Evolutionary conservation across 2,797 vertebrate species (phyloP), one percentile per base, ranked within the genome.

Genomic region (Chrosomus eos): DNA sequence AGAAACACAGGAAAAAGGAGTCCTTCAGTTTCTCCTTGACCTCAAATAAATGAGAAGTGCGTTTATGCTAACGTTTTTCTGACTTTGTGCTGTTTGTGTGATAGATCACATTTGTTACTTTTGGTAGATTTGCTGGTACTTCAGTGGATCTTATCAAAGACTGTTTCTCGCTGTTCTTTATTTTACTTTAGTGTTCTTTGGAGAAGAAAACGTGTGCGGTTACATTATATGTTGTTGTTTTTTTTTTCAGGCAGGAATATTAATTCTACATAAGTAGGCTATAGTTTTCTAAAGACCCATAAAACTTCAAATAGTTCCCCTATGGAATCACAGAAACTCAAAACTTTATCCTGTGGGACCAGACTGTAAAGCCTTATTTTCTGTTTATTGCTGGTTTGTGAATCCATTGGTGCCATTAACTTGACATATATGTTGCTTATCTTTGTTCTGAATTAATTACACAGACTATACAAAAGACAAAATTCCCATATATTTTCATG

Each of bases 1-100:
- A 70, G 71, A 85, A 83, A 89, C 80, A 79, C 73, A 53, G 72
- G 81, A 80, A 88, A 76, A 73, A 51, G 16, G 45, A 68, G 83
- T 81, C 77, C 82, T 89, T 86, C 55, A 75, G 55, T 87, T 79
- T 81, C 87, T 80, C 85, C 80, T 87, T 87, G 85, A 87, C 85
- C 88, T 85, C 83, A 48, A 79, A 82, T 40, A 72, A 81, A 74
- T 36, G 55, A 79, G 40, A 43, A 78, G 40, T 58, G 79, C 23
- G 4, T 77, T 77, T 71, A 64, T 55, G 28, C 71, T 51, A 84
- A 51, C 14, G 6, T 45, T 72, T 88, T 84, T 72, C 21, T 82
- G n/a, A 51, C 18, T 68, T 48, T 33, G 3, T 43, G 33, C 45
- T 53, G 21, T 55, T 77, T 70, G 14, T 77, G 64, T 45, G 48